phyloP scores from a whole-genome alignment of 2,113 vertebrate genomes.

The Daphoenositta chrysoptera region DNA sequence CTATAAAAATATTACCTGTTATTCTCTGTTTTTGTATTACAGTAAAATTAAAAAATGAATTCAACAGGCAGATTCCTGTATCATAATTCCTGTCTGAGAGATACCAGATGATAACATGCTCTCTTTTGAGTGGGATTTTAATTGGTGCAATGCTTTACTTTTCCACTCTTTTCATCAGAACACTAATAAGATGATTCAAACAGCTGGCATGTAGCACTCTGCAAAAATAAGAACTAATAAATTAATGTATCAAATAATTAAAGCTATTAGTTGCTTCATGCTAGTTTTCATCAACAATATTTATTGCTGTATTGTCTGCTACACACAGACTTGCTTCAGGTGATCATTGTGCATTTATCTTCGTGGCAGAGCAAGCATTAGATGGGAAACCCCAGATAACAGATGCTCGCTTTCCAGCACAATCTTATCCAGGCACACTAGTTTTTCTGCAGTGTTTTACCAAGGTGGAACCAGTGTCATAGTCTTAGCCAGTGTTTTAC shows the following conservation, averaged over 20 bases:
- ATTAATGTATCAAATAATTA: conserved; percentile 51
- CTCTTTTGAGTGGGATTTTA: neutral
- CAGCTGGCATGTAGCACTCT: neutral
- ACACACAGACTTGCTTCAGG: neutral
- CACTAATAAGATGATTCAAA: neutral
- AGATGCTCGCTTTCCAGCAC: neutral
- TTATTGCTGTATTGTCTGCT: no score
- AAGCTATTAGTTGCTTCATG: neutral
- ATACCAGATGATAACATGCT: neutral
- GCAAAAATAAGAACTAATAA: conserved; percentile 21
- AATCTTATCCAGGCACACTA: neutral
- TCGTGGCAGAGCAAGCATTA: neutral
- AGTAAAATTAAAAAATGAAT: neutral
- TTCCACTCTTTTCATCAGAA: neutral
- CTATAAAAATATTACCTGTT: neutral
- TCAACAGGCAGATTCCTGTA: neutral
- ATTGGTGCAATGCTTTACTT: neutral
- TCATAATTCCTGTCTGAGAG: neutral
- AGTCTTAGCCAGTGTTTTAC: neutral
- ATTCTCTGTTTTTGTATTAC: neutral
- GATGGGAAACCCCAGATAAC: neutral
- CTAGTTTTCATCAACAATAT: conserved; percentile 2
- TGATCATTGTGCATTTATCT: neutral
- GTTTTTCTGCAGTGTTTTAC: neutral
- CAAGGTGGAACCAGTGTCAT: neutral